These are phyloP conservation scores for Corythornis madagascariensis DNA, from an alignment of 2,113 vertebrate genomes.

Conservation along the genomic window DNA sequence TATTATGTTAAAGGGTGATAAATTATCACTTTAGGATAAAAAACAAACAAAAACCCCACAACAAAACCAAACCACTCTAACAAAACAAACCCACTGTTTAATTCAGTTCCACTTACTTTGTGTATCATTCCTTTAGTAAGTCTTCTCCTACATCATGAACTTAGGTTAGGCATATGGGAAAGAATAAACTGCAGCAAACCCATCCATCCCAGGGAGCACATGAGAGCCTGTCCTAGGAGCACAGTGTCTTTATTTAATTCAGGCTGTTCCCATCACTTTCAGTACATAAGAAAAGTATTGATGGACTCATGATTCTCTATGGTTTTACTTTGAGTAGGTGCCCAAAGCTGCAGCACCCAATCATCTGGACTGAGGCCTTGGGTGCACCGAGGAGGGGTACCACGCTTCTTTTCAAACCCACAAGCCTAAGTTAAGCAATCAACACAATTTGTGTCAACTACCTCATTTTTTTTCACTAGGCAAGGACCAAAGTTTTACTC, in stretches of 20 bases:
- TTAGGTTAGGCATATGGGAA: not conserved
- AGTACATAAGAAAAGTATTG: not conserved
- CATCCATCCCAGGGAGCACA: not conserved
- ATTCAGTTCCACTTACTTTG: not conserved
- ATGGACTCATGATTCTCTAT: not conserved
- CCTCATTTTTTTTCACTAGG: not conserved
- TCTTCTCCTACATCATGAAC: not conserved
- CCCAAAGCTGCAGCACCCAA: not conserved
- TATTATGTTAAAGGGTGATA: not conserved
- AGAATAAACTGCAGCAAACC: not conserved
- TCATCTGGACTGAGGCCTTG: not conserved
- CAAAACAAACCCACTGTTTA: not conserved
- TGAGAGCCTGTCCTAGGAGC: not conserved
- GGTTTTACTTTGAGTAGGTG: not conserved
- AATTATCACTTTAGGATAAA: not conserved
- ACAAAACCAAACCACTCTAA: too few relatives aligned
- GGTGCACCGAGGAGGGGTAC: not conserved
- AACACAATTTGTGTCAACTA: not conserved
- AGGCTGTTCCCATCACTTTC: not conserved
- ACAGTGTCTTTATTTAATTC: not conserved
- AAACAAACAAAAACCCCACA: not conserved
- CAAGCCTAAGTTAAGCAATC: not conserved
- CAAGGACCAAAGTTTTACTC: not conserved
- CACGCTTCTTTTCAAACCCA: rapidly evolving
- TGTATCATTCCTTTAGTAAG: not conserved